A percentile compares a stretch with the other conserved stretches of the same genome.
Conservation (phyloP, 2,113 vertebrate species). For the Pluvialis apricaria region DNA sequence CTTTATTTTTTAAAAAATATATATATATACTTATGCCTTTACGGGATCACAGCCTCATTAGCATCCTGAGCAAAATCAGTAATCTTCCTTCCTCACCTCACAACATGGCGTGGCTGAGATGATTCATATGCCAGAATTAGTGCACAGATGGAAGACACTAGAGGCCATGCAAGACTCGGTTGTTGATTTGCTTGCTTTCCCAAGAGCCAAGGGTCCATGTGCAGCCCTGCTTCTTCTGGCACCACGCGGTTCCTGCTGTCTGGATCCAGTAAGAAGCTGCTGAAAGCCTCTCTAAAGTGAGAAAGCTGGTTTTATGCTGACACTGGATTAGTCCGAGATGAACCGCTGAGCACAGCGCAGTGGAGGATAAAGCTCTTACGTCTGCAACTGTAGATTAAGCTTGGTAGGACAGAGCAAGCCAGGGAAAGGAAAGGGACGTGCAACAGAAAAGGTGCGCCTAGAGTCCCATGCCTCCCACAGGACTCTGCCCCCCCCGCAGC, state of each 20-base stretch:
- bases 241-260: neutral
- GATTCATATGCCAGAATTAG: neutral
- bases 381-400: neutral
- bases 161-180: neutral
- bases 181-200: neutral
- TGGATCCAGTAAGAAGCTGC: neutral
- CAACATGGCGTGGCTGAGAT: neutral
- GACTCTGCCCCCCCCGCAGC: neutral
- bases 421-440: neutral
- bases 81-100: neutral
- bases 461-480: neutral
- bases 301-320: conserved; percentile 35
- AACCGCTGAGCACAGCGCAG: neutral
- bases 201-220: neutral
- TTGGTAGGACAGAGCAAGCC: neutral
- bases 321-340: neutral
- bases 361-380: neutral
- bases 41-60: neutral
- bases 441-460: neutral
- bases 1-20: neutral
- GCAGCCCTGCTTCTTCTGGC: neutral
- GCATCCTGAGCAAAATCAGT: neutral
- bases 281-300: neutral
- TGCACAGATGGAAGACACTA: neutral
- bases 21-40: neutral